These are phyloP conservation scores for Pyrocoelia pectoralis DNA, from an alignment of 2,888 invertebrate genomes.

Conservation along the genomic window DNA sequence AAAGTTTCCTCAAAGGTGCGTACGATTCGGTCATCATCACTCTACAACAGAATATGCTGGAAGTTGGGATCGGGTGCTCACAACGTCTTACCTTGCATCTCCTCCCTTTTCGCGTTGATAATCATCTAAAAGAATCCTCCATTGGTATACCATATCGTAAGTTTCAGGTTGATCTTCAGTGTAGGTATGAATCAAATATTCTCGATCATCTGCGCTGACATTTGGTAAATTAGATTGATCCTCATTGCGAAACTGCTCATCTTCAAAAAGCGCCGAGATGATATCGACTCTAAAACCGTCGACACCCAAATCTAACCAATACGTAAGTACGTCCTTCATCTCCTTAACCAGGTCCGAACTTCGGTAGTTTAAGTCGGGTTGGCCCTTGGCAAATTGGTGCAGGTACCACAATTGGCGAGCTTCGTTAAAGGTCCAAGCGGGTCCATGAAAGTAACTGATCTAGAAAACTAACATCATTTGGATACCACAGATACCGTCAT, in stretches of 20 bases:
- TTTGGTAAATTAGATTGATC: slow-evolving; percentile 47
- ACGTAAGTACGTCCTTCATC: slow-evolving; percentile 74
- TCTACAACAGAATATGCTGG: no score
- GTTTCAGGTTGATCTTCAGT: slow-evolving; percentile 68
- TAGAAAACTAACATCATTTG: slow-evolving; percentile 28
- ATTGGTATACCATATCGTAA: slow-evolving; percentile 71
- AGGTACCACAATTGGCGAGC: slow-evolving; percentile 69
- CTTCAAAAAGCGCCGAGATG: slow-evolving; percentile 63
- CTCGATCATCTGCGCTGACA: background rate
- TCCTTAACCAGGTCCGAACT: slow-evolving; percentile 73
- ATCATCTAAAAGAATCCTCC: slow-evolving; percentile 70
- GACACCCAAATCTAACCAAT: slow-evolving; percentile 85
- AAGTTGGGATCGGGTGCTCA: no score
- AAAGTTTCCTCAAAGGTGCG: slow-evolving; percentile 65
- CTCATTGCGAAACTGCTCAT: slow-evolving; percentile 56
- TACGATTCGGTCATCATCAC: slow-evolving; percentile 84
- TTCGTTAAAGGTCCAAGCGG: slow-evolving; percentile 49
- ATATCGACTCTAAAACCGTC: slow-evolving; percentile 90
- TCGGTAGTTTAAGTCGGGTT: slow-evolving; percentile 85
- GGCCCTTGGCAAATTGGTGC: slow-evolving; percentile 77
- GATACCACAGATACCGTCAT: no score
- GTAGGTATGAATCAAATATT: slow-evolving; percentile 62
- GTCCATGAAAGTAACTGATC: slow-evolving; percentile 50
- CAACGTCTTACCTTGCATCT: slow-evolving; percentile 50
- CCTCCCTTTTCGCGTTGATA: slow-evolving; percentile 58